Evolutionary conservation across 2,797 vertebrate genomes (phyloP).

Genomic region (Crax fasciolata): DNA sequence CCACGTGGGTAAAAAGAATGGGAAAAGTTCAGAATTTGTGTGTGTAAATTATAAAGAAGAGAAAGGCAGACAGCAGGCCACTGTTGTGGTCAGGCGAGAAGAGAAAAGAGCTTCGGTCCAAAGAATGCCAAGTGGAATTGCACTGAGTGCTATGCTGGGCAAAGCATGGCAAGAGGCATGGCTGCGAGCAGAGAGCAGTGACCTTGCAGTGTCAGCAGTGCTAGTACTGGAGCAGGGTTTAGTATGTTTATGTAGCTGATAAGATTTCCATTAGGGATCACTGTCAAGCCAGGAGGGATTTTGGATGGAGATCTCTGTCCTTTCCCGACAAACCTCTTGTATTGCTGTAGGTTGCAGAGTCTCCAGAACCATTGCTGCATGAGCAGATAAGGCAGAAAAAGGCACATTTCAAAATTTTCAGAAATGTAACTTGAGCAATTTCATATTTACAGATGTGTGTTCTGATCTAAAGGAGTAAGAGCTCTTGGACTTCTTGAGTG

Average conservation of each 20-base stretch:
- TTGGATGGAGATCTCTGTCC: not conserved
- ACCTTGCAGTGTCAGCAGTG: not conserved
- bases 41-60: not conserved
- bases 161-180: not conserved
- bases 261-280: not conserved
- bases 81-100: not conserved
- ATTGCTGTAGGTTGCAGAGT: not conserved
- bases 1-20: not conserved
- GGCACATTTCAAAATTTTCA: not conserved
- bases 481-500: not conserved
- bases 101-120: not conserved
- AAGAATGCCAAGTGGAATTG: slow-evolving; percentile 6
- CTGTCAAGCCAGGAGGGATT: not conserved
- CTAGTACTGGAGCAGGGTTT: not conserved
- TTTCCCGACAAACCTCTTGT: not conserved
- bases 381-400: not conserved
- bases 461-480: not conserved
- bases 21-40: not conserved
- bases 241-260: not conserved
- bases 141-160: not conserved
- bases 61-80: not conserved
- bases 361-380: not conserved
- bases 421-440: not conserved
- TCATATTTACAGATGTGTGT: not conserved
- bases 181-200: not conserved